These are phyloP conservation scores for Astreopora myriophthalma DNA, from an alignment of 64 coral and sea anemone genomes.

Conservation along the genomic window DNA sequence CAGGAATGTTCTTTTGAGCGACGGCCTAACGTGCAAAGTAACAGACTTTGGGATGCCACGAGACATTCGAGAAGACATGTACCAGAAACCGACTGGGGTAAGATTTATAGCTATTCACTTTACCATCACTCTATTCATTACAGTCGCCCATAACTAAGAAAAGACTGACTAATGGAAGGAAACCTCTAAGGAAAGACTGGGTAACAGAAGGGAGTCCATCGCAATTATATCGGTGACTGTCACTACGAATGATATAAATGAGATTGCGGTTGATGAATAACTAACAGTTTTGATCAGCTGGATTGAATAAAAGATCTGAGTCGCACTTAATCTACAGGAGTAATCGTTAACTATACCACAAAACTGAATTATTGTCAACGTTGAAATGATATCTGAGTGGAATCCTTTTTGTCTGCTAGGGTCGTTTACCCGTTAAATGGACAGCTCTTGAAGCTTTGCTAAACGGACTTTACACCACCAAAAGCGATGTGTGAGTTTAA, in stretches of 20 bases:
- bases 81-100: slow-evolving; percentile 1
- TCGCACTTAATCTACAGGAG: no score
- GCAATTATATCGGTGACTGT: no score
- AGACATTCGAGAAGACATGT: slow-evolving; percentile 11
- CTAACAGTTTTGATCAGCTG: no score
- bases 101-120: not conserved
- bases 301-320: no score
- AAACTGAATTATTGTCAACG: no score
- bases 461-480: not conserved
- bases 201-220: no score
- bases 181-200: no score
- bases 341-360: no score
- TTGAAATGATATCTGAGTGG: not conserved
- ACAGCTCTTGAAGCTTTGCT: not conserved
- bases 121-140: not conserved
- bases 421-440: not conserved
- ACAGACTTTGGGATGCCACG: slow-evolving; percentile 54
- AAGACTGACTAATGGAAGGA: not conserved
- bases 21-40: slow-evolving; percentile 46
- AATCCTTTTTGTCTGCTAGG: not conserved
- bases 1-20: slow-evolving; percentile 49
- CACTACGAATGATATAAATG: no score
- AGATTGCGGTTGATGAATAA: no score
- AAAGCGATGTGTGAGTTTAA: slow-evolving; percentile 28
- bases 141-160: not conserved